A percentile compares a stretch with the other conserved stretches of the same genome.
Conservation (phyloP, 2,888 invertebrate species). For the Aelia acuminata region DNA sequence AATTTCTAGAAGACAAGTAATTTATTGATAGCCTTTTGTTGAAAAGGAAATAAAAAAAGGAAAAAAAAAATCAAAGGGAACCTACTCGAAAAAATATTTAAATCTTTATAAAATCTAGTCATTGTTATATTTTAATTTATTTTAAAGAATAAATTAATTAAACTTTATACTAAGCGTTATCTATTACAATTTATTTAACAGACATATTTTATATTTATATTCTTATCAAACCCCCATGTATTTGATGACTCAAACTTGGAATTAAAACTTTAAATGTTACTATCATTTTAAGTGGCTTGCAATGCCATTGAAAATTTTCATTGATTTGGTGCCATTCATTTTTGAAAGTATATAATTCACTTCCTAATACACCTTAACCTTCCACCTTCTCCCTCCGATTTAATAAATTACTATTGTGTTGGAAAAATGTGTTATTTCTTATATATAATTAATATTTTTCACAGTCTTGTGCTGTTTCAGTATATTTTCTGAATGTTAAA, state of each 20-base stretch:
- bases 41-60: conserved; percentile 9
- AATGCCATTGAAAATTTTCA: not conserved
- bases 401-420: conserved; percentile 25
- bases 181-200: not conserved
- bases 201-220: not conserved
- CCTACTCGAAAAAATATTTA: conserved; percentile 36
- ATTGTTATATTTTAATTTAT: conserved; percentile 54
- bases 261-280: not conserved
- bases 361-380: not conserved
- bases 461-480: not conserved
- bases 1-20: conserved; percentile 44
- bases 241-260: not conserved
- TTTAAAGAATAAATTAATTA: conserved; percentile 1
- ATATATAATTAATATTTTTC: conserved; percentile 16
- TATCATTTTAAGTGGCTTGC: not conserved
- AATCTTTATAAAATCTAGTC: conserved; percentile 55
- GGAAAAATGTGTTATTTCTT: not conserved
- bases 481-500: conserved; percentile 15
- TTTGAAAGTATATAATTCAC: not conserved
- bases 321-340: not conserved
- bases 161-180: not conserved
- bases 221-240: not conserved
- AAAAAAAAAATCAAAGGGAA: not conserved
- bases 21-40: not conserved
- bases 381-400: not conserved